Percentiles rank a stretch among this genome's conserved stretches.
Evolutionary conservation across 2,797 vertebrate species (phyloP).

Genomic region (Hapalemur alaotrensis): DNA sequence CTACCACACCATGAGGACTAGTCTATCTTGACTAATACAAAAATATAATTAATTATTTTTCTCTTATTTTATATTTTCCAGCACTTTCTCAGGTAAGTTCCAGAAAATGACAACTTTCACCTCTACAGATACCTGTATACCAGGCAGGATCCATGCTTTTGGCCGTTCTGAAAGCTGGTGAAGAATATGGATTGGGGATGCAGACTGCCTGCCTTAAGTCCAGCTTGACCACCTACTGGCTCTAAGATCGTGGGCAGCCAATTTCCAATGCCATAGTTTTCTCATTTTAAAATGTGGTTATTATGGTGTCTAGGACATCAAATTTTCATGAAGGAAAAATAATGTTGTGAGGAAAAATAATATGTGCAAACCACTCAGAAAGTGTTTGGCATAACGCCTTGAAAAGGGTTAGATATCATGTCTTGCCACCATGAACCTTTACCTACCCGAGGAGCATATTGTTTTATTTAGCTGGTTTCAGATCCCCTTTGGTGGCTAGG

Average conservation of each 20-base stretch:
- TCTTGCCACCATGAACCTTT: not conserved
- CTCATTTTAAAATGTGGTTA: not conserved
- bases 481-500: not conserved
- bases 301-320: not conserved
- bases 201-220: not conserved
- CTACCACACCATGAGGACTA: not conserved
- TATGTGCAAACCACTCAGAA: not conserved
- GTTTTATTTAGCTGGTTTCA: not conserved
- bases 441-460: not conserved
- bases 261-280: not conserved
- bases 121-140: not conserved
- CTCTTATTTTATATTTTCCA: not conserved
- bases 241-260: not conserved
- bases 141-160: accelerated
- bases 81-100: not conserved
- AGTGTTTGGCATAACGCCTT: not conserved
- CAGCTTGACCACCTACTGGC: not conserved
- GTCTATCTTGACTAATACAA: not conserved
- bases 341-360: not conserved
- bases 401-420: not conserved
- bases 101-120: not conserved
- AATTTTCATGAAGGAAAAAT: not conserved
- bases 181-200: not conserved
- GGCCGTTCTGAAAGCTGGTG: not conserved
- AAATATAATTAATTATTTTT: not conserved